Evolutionary conservation across 2,888 invertebrate genomes (phyloP).

Genomic region (Baccha elongata): DNA sequence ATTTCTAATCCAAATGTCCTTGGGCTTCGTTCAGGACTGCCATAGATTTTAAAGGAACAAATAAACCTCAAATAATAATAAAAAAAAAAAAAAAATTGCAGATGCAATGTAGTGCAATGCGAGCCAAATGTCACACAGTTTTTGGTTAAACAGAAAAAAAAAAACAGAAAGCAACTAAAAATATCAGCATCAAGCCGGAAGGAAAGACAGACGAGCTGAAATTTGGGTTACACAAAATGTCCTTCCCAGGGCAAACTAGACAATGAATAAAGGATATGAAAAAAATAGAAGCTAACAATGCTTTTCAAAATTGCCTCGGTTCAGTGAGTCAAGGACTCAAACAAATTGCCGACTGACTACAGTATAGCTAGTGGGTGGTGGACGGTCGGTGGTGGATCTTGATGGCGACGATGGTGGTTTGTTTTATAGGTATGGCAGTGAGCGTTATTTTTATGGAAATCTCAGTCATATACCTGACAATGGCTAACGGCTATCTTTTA

Average conservation of each 20-base stretch:
- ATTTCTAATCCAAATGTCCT: constrained; percentile 35
- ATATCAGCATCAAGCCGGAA: constrained; percentile 40
- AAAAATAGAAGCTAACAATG: constrained; percentile 22
- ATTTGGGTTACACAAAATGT: constrained; percentile 41
- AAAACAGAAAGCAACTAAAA: constrained; percentile 14
- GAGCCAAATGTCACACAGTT: constrained; percentile 31
- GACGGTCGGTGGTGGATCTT: background rate
- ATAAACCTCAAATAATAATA: background rate
- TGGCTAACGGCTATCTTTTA: constrained; percentile 43
- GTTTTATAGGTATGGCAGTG: constrained; percentile 10
- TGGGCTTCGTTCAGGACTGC: background rate
- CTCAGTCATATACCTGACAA: constrained; percentile 57
- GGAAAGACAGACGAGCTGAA: constrained; percentile 40
- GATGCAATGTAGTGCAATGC: constrained; percentile 6
- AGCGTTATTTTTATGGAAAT: constrained; percentile 39
- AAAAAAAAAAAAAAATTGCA: background rate
- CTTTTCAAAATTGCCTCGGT: constrained; percentile 36
- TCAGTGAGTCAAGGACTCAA: constrained; percentile 37
- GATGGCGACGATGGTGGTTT: constrained; percentile 19
- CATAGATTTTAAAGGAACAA: constrained; percentile 2
- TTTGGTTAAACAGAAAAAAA: background rate
- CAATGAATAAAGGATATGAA: background rate
- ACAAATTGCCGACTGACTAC: constrained; percentile 35
- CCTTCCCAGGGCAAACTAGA: constrained; percentile 39
- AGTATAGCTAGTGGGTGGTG: constrained; percentile 13